Base-by-base conservation (phyloP, 2,113 vertebrate genomes). In the Cairina moschata region DNA sequence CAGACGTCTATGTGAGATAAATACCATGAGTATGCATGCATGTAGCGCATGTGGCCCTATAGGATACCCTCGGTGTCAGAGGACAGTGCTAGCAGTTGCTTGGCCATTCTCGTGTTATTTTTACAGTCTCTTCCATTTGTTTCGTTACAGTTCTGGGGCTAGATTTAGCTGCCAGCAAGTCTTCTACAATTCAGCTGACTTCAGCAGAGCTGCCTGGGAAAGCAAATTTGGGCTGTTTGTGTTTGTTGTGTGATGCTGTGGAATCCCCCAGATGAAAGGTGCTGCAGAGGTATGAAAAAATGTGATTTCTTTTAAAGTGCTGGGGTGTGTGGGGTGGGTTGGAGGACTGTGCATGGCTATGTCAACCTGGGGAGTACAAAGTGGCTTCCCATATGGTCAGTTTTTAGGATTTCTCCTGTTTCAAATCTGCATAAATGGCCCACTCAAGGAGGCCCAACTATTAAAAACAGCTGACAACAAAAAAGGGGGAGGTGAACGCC, bases 391-490 rank as follows among this genome's bases (percentile, higher is more conserved):
- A 96, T 91, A 74, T 76, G 88, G 88, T 66, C 91, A 95, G 62
- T 85, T 88, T 93, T 65, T 80, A 85, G 86, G 86, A 74, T 95
- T 93, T 91, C 90, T 90, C 93, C 93, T 95, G 83, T 96, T 96
- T 97, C 94, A 90, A 94, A 82, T 95, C 90, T 96, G 93, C 93
- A 92, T 83, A 78, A 96, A 72, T 83, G 84, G 88, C 90, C 86
- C 84, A 91, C 96, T 97, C 93, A 94, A 79, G 92, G 92, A 93
- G 96, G 89, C 75, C 84, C 73, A 82, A 76, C 62, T 68, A 96
- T 97, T 97, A 96, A 95, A 97, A 95, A 76, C 97, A 97, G 95
- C 93, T 97, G 97, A 97, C 95, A 66, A 38, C 2, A 3, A 95
- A 79, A 90, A 95, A 83, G 54, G 50, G 89, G 96, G 88, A 95